Conservation (phyloP, 1,140 invertebrate species). For the Polypedilum vanderplanki region DNA sequence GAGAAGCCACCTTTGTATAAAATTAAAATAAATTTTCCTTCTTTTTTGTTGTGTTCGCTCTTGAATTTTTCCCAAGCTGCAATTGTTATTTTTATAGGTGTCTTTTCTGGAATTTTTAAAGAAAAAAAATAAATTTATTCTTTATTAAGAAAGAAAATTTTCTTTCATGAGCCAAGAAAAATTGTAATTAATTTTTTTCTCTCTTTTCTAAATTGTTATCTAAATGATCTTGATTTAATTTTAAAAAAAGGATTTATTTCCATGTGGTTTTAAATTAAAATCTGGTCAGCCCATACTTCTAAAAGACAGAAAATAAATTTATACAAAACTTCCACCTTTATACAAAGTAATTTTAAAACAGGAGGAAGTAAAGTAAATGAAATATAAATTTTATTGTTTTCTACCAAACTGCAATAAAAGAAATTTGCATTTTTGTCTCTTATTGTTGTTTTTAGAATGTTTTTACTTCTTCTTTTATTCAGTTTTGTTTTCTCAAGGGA, state of each 20-base stretch:
- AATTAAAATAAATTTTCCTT: slow-evolving; percentile 27
- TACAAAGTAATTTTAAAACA: neutral
- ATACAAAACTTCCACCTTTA: neutral
- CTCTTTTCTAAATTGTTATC: neutral
- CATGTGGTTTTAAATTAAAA: neutral
- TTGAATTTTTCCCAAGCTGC: slow-evolving; percentile 26
- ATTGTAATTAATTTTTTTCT: too few relatives aligned
- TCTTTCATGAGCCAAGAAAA: too few relatives aligned
- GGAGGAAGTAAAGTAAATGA: slow-evolving; percentile 17
- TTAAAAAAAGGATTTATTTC: neutral
- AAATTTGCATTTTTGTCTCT: slow-evolving; percentile 20
- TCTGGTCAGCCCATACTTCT: neutral
- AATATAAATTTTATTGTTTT: slow-evolving; percentile 27
- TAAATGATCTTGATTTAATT: neutral
- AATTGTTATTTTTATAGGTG: slow-evolving; percentile 28
- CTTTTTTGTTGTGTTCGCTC: neutral
- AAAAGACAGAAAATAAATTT: neutral
- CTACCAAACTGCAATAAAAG: slow-evolving; percentile 21
- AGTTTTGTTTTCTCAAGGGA: neutral
- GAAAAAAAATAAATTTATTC: too few relatives aligned
- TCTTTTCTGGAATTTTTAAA: neutral
- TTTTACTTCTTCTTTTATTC: slow-evolving; percentile 15
- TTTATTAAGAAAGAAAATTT: too few relatives aligned
- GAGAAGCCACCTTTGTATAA: slow-evolving; percentile 26
- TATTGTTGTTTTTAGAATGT: neutral